A percentile compares a stretch with the other conserved stretches of the same genome.
These are phyloP conservation scores for Philopotamus ludificatus DNA, from an alignment of 1,140 invertebrate genomes.

Conservation along the genomic window DNA sequence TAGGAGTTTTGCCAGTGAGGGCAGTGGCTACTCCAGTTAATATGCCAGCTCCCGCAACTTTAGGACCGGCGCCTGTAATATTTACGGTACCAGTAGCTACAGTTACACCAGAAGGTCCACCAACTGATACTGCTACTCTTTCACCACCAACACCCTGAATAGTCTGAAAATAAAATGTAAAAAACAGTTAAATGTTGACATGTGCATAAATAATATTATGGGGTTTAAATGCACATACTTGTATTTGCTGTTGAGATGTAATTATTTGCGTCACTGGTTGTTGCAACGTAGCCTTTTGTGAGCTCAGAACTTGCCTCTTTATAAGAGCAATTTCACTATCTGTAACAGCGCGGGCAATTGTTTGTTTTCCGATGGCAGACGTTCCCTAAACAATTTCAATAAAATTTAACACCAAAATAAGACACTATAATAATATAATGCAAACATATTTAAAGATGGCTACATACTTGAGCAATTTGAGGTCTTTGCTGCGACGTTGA, in stretches of 20 bases:
- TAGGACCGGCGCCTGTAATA: conserved; percentile 45
- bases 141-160: conserved; percentile 23
- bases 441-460: no score
- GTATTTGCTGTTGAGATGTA: conserved; percentile 43
- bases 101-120: conserved; percentile 40
- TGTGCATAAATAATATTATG: no score
- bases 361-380: conserved; percentile 43
- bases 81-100: conserved; percentile 8
- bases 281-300: conserved; percentile 57
- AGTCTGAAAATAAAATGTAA: neutral
- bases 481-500: conserved; percentile 37
- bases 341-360: conserved; percentile 65
- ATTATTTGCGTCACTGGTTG: conserved; percentile 53
- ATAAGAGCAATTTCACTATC: conserved; percentile 65
- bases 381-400: neutral
- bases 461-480: conserved; percentile 36
- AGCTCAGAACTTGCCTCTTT: conserved; percentile 62
- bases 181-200: neutral
- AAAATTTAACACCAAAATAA: neutral
- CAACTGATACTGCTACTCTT: conserved; percentile 18
- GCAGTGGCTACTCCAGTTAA: conserved; percentile 46
- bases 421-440: no score
- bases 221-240: conserved; percentile 19
- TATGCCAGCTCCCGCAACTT: conserved; percentile 50
- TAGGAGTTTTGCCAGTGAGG: conserved; percentile 46